Conservation (phyloP, 2,797 vertebrate genomes). For the Clarias fuscus region DNA sequence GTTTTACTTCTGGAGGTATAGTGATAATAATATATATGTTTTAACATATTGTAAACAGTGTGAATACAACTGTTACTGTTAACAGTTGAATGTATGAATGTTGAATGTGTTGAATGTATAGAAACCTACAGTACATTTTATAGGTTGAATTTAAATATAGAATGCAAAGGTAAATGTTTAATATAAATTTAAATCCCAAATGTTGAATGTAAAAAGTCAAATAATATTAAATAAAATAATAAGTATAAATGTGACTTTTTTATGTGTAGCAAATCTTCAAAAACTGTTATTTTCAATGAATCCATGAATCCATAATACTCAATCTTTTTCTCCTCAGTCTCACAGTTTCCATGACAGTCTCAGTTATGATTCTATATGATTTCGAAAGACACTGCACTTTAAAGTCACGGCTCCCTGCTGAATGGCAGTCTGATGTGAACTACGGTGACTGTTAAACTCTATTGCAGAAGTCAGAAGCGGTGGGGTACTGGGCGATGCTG, state of each 20-base stretch:
- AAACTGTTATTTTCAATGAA: not conserved
- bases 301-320: not conserved
- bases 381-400: not conserved
- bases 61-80: no score
- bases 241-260: not conserved
- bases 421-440: slow-evolving; percentile 7
- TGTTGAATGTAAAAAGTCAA: not conserved
- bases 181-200: not conserved
- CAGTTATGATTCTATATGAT: not conserved
- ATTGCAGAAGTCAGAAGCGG: slow-evolving; percentile 7
- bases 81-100: not conserved
- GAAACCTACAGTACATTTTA: not conserved
- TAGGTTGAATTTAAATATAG: not conserved
- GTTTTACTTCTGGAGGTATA: not conserved
- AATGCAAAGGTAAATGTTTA: not conserved
- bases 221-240: not conserved
- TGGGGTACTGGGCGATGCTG: not conserved
- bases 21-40: not conserved
- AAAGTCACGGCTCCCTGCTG: not conserved
- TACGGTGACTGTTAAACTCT: slow-evolving; percentile 4
- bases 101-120: not conserved
- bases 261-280: not conserved
- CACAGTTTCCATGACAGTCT: not conserved
- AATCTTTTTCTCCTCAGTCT: not conserved
- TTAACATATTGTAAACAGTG: no score